phyloP scores from a whole-genome alignment of 2,888 invertebrate genomes.

The Protula sp. region DNA sequence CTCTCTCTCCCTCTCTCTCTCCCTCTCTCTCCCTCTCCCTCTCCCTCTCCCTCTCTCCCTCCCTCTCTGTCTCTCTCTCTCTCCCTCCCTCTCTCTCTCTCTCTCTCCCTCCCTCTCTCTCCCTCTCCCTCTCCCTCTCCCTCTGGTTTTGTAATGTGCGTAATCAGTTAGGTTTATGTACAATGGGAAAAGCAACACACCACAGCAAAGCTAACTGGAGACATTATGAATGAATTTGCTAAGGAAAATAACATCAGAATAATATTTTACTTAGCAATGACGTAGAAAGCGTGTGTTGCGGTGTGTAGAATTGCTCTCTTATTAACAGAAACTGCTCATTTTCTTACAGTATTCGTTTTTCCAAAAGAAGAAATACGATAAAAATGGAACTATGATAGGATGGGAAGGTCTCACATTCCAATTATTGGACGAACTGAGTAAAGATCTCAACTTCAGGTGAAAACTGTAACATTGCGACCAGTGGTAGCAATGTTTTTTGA shows the following conservation, averaged over 20 bases:
- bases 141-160: too few relatives aligned
- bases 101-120: conserved; percentile 1
- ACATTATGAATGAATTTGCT: too few relatives aligned
- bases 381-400: conserved; percentile 3
- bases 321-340: too few relatives aligned
- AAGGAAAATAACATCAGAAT: too few relatives aligned
- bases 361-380: conserved; percentile 6
- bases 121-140: conserved; percentile 15
- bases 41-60: conserved; percentile 3
- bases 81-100: conserved; percentile 1
- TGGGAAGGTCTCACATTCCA: conserved; percentile 21
- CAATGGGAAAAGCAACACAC: too few relatives aligned
- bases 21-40: not conserved
- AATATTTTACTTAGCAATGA: too few relatives aligned
- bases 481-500: not conserved
- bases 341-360: conserved; percentile 13
- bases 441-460: conserved; percentile 18
- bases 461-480: not conserved
- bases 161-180: too few relatives aligned
- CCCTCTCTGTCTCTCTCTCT: conserved; percentile 7
- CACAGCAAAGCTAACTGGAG: too few relatives aligned
- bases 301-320: too few relatives aligned
- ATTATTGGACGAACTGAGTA: conserved; percentile 13
- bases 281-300: too few relatives aligned
- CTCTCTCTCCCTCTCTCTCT: conserved; percentile 1